Conservation (phyloP, 2,113 vertebrate genomes). For the Antidorcas marsupialis region DNA sequence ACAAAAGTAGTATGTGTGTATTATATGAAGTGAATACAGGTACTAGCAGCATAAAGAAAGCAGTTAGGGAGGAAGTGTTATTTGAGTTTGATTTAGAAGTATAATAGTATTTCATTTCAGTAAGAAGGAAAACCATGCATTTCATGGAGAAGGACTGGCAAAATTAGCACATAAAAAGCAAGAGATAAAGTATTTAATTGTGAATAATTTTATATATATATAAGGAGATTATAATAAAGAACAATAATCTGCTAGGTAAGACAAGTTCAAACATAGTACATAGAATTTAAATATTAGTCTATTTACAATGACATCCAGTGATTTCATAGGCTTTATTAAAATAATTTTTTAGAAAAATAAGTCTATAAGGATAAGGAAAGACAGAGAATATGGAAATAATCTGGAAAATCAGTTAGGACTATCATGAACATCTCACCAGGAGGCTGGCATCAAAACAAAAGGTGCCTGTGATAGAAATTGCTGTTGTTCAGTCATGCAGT, state of each 20-base stretch:
- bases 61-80: neutral
- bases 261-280: neutral
- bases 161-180: neutral
- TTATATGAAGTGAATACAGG: neutral
- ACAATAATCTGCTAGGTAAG: neutral
- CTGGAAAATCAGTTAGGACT: neutral
- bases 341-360: neutral
- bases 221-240: neutral
- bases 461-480: neutral
- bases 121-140: neutral
- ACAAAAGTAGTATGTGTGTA: neutral
- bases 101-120: neutral
- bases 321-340: constrained; percentile 10
- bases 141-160: neutral
- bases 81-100: neutral
- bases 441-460: neutral
- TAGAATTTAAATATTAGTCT: neutral
- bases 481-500: fast-evolving
- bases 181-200: neutral
- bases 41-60: neutral
- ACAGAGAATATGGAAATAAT: neutral
- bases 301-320: neutral
- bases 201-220: neutral
- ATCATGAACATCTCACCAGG: neutral
- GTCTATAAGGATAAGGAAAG: neutral